A percentile compares a stretch with the other conserved stretches of the same genome.
phyloP scores from a whole-genome alignment of 2,797 vertebrate genomes.

The Anguilla marmorata region DNA sequence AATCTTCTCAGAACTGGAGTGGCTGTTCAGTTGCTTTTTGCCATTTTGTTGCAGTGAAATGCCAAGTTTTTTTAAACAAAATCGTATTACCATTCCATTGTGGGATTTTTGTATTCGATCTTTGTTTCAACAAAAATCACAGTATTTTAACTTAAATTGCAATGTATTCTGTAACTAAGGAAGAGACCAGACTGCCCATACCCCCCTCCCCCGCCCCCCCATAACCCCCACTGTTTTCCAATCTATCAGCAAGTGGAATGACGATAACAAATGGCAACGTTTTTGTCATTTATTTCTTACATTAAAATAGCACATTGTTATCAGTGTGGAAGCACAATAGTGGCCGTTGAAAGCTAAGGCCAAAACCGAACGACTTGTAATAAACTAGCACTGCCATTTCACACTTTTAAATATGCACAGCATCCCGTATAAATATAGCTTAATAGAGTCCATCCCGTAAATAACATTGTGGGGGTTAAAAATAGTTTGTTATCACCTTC shows the following conservation, averaged over 20 bases:
- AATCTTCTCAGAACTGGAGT: constrained; percentile 44
- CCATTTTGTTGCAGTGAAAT: neutral
- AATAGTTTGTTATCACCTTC: constrained; percentile 67
- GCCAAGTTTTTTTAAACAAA: neutral
- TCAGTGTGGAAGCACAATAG: neutral
- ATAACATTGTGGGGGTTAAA: constrained; percentile 56
- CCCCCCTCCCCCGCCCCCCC: no score
- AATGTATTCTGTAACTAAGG: neutral
- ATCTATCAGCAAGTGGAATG: neutral
- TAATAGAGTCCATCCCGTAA: constrained; percentile 43
- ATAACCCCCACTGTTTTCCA: neutral
- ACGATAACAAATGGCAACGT: neutral
- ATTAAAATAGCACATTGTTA: neutral
- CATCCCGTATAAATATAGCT: constrained; percentile 27
- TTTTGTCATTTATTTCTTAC: neutral
- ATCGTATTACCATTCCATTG: neutral
- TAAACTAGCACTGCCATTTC: neutral
- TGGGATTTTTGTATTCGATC: neutral
- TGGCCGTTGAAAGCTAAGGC: neutral
- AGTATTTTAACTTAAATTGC: neutral
- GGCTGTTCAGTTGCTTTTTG: constrained; percentile 29
- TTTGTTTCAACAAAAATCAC: neutral
- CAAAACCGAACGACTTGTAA: neutral
- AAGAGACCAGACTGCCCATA: neutral
- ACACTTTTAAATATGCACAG: neutral